Conservation (phyloP, 1,140 invertebrate genomes). For the Drosophila dunni region DNA sequence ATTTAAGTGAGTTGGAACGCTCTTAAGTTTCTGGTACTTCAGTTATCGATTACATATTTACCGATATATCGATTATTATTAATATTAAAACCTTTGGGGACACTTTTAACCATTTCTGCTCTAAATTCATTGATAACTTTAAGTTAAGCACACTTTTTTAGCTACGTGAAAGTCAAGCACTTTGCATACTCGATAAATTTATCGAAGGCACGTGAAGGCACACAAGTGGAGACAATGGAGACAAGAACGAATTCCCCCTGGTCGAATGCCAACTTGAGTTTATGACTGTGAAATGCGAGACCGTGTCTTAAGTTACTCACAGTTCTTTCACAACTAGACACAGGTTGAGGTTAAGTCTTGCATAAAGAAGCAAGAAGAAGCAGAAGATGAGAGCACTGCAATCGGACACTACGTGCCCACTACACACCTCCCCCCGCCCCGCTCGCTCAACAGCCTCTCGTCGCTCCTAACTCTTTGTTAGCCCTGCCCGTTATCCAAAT, state of each 20-base stretch:
- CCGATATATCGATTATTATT: too few species aligned
- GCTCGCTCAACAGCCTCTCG: too few species aligned
- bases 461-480: too few species aligned
- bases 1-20: too few species aligned
- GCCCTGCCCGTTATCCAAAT: slow-evolving; percentile 7
- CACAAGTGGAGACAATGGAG: neutral
- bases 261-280: slow-evolving; percentile 19
- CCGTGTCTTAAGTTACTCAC: slow-evolving; percentile 36
- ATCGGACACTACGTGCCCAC: slow-evolving; percentile 47
- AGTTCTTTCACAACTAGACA: slow-evolving; percentile 45
- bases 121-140: too few species aligned
- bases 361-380: slow-evolving; percentile 35
- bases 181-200: neutral
- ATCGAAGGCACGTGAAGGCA: neutral
- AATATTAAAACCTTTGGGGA: neutral
- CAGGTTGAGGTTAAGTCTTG: slow-evolving; percentile 47
- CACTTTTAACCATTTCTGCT: neutral
- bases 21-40: too few species aligned
- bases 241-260: neutral
- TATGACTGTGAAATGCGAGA: slow-evolving; percentile 25
- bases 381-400: slow-evolving; percentile 16
- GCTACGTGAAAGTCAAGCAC: too few species aligned
- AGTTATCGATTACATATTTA: too few species aligned
- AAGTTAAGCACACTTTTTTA: neutral
- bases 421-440: too few species aligned